Evolutionary conservation across 1,140 invertebrate species (phyloP), one percentile per base, ranked within the genome.

Genomic region (Glomeris maerens): DNA sequence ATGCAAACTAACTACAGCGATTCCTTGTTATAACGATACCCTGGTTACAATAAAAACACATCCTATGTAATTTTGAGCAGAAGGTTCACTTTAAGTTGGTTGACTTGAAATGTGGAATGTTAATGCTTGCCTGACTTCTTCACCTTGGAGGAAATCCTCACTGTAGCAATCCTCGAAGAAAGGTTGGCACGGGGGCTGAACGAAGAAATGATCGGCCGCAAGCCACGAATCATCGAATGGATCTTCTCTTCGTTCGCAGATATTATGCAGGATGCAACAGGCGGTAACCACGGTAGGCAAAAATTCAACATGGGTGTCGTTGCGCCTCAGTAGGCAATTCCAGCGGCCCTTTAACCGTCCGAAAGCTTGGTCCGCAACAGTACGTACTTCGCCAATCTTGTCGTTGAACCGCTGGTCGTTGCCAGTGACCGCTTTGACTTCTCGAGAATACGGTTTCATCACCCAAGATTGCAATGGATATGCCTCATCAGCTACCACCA

Each of bases 241-340:
- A 22, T 44, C 41, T 20, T 22, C 41, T 5, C 20, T 17, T 44
- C 7, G 7, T 20, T 44, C 41, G 20, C 41, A 44, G 23, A 44
- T 20, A 20, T 44, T 44, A 22, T 44, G 41, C 41, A 44, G 23
- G 7, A 44, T 5, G 23, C 41, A 44, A 20, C 41, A 44, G 20
- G 20, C 41, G 20, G 41, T 22, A 10, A 44, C 41, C 10, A 44
- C 23, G 5, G 20, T 20, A 10, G 41, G 41, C 41, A 44, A 10
- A 44, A 20, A 17, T 44, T 44, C 41, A 7, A 22, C 23, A 20
- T 44, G 17, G 5, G 7, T 5, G 7, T 5, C 23, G 7, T 17
- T 7, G 5, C 41, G 41, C 23, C 23, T 44, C 20, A 7, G 41
- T 5, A 44, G 20, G 23, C 5, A 10, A 10, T 44, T 17, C 41